These are phyloP conservation scores for Erpetoichthys calabaricus DNA, from an alignment of 2,797 vertebrate genomes.

Conservation along the genomic window DNA sequence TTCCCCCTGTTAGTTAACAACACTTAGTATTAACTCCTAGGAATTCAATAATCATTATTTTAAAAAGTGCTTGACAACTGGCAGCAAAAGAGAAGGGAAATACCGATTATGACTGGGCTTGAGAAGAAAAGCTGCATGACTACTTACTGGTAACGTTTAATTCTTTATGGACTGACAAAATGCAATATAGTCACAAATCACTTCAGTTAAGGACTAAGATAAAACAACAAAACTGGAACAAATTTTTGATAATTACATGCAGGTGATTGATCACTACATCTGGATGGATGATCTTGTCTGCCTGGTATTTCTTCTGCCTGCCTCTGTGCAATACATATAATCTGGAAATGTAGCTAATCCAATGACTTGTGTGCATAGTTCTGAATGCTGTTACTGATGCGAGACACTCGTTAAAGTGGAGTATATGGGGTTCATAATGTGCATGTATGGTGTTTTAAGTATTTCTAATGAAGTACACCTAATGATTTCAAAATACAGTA, in stretches of 20 bases:
- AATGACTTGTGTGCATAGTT: no score
- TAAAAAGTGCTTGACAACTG: neutral
- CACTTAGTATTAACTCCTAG: neutral
- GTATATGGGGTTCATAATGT: no score
- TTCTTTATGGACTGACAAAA: neutral
- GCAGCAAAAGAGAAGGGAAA: neutral
- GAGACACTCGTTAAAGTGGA: no score
- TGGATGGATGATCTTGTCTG: neutral
- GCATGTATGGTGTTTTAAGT: no score
- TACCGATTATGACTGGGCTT: neutral
- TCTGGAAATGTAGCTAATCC: neutral
- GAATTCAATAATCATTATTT: neutral
- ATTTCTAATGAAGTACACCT: no score
- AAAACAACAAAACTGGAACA: neutral
- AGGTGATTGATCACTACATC: neutral
- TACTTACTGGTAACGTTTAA: neutral
- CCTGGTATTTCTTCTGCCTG: neutral
- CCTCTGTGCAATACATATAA: neutral
- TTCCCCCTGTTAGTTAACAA: neutral
- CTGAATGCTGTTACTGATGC: no score
- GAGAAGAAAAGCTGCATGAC: neutral
- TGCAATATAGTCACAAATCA: neutral
- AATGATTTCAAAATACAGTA: no score
- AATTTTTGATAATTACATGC: neutral
- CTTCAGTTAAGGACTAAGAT: neutral